A percentile compares a stretch with the other conserved stretches of the same genome.
phyloP scores from a whole-genome alignment of 2,113 vertebrate species.

The Oreochromis spilurus region DNA sequence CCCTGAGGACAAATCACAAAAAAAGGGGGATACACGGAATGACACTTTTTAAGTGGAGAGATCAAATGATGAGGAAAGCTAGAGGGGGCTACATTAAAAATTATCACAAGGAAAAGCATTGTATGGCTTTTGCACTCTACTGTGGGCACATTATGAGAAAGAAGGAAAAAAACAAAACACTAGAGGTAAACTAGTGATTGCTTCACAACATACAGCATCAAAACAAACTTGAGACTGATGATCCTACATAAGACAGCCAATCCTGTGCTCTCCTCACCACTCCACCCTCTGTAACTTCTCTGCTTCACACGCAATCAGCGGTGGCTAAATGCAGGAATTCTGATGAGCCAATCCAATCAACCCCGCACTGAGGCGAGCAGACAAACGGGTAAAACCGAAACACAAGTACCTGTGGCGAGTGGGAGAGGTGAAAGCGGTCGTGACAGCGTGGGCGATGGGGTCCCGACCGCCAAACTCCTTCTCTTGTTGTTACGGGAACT shows the following conservation, averaged over 20 bases:
- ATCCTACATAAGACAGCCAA: neutral
- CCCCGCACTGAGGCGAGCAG: neutral
- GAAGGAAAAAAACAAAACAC: neutral
- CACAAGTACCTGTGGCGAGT: conserved; percentile 79
- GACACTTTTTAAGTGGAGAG: neutral
- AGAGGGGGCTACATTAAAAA: neutral
- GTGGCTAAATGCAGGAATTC: neutral
- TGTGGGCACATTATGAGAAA: neutral
- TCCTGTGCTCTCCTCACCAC: neutral
- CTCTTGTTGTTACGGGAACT: conserved; percentile 89
- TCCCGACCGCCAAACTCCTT: conserved; percentile 86
- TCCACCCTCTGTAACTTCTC: neutral
- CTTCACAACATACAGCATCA: conserved; percentile 11
- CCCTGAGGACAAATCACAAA: neutral
- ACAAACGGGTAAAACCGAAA: neutral
- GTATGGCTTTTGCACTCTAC: neutral
- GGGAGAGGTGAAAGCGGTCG: conserved; percentile 88
- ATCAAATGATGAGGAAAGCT: neutral
- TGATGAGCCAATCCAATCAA: neutral
- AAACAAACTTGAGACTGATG: neutral
- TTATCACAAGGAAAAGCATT: neutral
- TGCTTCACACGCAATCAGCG: neutral
- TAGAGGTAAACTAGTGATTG: neutral
- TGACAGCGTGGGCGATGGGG: conserved; percentile 87
- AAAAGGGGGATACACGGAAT: neutral